phyloP scores from a whole-genome alignment of 2,888 invertebrate genomes.

The Monopis laevigella region DNA sequence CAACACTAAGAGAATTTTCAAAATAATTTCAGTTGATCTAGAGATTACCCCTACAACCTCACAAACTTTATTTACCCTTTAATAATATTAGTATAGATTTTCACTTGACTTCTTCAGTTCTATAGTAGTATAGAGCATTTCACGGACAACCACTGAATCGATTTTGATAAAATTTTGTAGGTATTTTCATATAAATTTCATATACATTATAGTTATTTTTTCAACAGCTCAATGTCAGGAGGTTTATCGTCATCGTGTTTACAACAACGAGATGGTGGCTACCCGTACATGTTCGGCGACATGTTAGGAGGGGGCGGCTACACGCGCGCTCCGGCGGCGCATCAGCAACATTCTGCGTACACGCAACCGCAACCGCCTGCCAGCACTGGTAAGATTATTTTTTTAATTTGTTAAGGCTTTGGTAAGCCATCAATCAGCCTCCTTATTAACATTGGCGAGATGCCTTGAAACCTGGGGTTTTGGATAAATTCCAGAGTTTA shows the following conservation, averaged over 20 bases:
- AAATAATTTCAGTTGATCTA: no score
- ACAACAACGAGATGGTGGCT: slow-evolving; percentile 82
- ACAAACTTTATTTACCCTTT: no score
- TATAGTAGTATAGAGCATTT: no score
- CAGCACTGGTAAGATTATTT: slow-evolving; percentile 66
- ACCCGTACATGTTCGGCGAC: slow-evolving; percentile 93
- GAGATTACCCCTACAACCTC: no score
- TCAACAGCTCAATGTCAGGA: slow-evolving; percentile 85
- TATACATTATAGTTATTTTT: background rate
- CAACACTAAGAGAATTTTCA: no score
- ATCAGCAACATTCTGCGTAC: slow-evolving; percentile 74
- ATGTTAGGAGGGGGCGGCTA: slow-evolving; percentile 79
- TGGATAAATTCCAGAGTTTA: no score
- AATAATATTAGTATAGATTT: no score
- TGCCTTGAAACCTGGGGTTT: no score
- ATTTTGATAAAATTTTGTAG: no score
- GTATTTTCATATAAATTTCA: background rate
- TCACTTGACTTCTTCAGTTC: no score
- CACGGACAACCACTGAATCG: no score
- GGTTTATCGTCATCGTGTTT: slow-evolving; percentile 85
- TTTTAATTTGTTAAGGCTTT: background rate
- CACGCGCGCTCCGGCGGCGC: slow-evolving; percentile 77
- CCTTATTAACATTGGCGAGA: no score
- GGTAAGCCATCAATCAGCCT: background rate
- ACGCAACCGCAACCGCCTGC: slow-evolving; percentile 68